phyloP scores from a whole-genome alignment of 2,113 vertebrate genomes.

The Pyrgilauda ruficollis region DNA sequence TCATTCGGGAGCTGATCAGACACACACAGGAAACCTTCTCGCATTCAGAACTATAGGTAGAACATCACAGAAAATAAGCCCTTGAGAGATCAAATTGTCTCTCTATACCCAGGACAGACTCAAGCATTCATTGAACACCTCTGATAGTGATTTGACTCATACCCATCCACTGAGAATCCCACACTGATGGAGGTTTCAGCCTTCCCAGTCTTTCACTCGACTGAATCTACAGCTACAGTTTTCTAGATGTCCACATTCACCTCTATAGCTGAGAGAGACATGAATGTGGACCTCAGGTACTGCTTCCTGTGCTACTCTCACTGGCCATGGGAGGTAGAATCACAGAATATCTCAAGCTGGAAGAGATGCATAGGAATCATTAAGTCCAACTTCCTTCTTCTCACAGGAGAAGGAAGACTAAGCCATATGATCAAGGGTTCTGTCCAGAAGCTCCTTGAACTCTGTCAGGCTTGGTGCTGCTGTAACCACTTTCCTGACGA shows the following conservation, averaged over 20 bases:
- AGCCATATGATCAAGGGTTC: background rate
- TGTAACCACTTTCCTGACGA: background rate
- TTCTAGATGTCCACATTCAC: background rate
- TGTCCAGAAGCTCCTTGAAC: background rate
- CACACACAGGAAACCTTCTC: background rate
- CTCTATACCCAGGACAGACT: background rate
- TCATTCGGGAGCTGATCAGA: background rate
- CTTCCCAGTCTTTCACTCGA: background rate
- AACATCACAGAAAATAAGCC: fast-evolving
- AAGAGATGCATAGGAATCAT: background rate
- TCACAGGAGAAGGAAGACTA: background rate
- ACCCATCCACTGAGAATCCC: background rate
- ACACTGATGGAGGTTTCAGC: background rate
- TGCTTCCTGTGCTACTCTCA: background rate
- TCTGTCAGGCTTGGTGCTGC: background rate
- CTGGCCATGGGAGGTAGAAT: background rate
- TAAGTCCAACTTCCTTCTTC: background rate
- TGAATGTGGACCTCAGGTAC: too few species aligned
- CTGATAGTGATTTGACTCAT: background rate
- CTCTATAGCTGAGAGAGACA: background rate
- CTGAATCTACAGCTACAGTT: background rate
- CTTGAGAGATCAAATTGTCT: background rate
- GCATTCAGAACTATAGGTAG: background rate
- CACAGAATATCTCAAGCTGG: background rate
- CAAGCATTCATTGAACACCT: background rate